Evolutionary conservation across 2,888 invertebrate genomes (phyloP), one percentile per base, ranked within the genome.

Genomic region (Pseudococcus jackbeardsleyi): DNA sequence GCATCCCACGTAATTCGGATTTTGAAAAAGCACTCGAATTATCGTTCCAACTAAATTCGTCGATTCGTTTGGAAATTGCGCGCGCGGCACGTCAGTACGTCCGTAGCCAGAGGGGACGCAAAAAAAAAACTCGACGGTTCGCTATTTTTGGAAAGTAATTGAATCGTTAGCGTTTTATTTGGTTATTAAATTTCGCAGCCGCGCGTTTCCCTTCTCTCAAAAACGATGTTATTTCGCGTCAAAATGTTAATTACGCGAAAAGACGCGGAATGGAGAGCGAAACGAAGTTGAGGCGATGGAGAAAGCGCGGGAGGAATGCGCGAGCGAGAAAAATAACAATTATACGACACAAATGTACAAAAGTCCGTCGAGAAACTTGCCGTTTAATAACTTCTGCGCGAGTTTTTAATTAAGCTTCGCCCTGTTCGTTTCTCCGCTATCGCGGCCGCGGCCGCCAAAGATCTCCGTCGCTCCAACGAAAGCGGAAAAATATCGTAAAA

Each of bases 211-310:
- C 26, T 68, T 7, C 15, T 8, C 26, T 26, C 26, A 68, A 68
- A 68, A n/a, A 68, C 68, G 68, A 68, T 26, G 68, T 68, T 68
- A 68, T 68, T 68, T 68, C 68, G 26, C 68, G 68, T 68, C 68
- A 68, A 68, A 68, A 68, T 68, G 68, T 68, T 68, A 11, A 68
- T 68, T 68, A 68, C 68, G 7, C 68, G 68, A 68, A 26, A 68
- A 12, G 48, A 50, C 26, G 64, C 19, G 64, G 64, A 64, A 19
- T 11, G 11, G 8, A 68, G 26, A 19, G 15, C 50, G 50, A 59
- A 59, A 59, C 59, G 59, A 59, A 59, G 59, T 15, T 9, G 48
- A 0, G 4, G 48, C 5, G 59, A 7, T 7, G 8, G 5, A n/a
- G 15, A n/a, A 59, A 6, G 59, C 11, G n/a, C 4, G 4, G 17